phyloP scores from a whole-genome alignment of 2,113 vertebrate genomes.

The Plecotus auritus region DNA sequence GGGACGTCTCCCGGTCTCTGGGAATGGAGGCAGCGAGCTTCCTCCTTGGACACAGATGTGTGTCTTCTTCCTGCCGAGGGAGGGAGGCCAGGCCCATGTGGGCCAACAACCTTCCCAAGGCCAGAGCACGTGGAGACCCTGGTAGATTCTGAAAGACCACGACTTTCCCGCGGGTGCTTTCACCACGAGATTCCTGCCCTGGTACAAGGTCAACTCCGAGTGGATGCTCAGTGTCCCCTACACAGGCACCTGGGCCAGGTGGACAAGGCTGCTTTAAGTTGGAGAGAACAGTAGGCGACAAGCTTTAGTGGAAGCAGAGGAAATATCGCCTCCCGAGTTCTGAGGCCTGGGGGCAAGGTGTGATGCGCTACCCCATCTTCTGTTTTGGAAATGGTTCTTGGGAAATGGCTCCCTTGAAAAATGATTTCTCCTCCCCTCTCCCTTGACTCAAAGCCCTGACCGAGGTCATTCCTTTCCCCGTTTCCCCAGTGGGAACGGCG shows the following conservation, averaged over 20 bases:
- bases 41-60: not conserved
- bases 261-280: constrained; percentile 60
- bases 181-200: not conserved
- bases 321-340: not conserved
- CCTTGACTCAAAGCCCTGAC: not conserved
- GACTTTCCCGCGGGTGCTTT: rapidly evolving
- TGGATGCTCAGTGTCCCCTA: not conserved
- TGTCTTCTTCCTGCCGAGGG: not conserved
- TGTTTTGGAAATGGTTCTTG: constrained; percentile 11
- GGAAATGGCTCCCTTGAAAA: constrained; percentile 11
- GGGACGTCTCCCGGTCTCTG: not conserved
- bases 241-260: constrained; percentile 39
- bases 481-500: rapidly evolving
- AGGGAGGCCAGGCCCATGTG: too few species aligned
- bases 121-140: rapidly evolving
- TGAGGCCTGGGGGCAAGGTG: not conserved
- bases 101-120: not conserved
- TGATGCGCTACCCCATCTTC: not conserved
- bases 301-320: constrained; percentile 51
- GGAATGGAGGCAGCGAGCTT: not conserved
- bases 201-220: not conserved
- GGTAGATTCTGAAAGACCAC: not conserved
- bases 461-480: rapidly evolving
- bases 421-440: not conserved
- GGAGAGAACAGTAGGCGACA: constrained; percentile 44